These are phyloP conservation scores for Chiridota heheva DNA, from an alignment of 35 echinoderm and acorn worm species.

Conservation along the genomic window DNA sequence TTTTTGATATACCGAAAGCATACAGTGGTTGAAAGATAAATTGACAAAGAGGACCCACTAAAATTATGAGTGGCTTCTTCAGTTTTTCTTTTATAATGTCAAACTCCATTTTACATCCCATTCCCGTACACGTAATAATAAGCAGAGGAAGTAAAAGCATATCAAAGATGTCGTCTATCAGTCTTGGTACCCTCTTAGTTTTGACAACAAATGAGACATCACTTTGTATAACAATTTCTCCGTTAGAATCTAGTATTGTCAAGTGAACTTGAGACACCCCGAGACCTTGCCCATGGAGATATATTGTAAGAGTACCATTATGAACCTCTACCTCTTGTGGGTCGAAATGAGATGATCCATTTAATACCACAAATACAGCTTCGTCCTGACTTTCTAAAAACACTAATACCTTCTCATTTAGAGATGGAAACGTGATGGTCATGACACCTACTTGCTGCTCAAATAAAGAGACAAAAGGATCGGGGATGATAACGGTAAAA, in stretches of 20 bases:
- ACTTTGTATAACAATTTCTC: constrained; percentile 6
- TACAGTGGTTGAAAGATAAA: constrained; percentile 86
- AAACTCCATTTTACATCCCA: constrained; percentile 90
- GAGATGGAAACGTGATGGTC: constrained; percentile 26
- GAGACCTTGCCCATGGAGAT: constrained; percentile 41
- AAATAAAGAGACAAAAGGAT: constrained; percentile 28
- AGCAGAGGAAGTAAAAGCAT: constrained; percentile 71
- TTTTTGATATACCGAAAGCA: constrained; percentile 67
- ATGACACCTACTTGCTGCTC: constrained; percentile 8
- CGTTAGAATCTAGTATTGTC: constrained; percentile 38
- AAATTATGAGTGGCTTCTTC: constrained; percentile 65
- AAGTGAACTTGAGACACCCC: constrained; percentile 53
- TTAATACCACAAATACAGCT: constrained; percentile 37
- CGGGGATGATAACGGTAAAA: constrained; percentile 5
- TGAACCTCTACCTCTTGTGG: constrained; percentile 18
- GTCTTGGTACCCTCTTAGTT: constrained; percentile 52
- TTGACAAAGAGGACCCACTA: constrained; percentile 85
- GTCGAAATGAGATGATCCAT: constrained; percentile 40
- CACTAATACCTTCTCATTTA: constrained; percentile 31
- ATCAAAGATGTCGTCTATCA: constrained; percentile 82
- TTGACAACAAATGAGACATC: constrained; percentile 48
- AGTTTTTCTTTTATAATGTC: constrained; percentile 75
- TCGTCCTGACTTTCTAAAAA: constrained; percentile 38
- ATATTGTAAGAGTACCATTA: constrained; percentile 56
- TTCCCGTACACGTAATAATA: constrained; percentile 73